Conservation (phyloP, 2,888 invertebrate species). For the Erebia epiphron region DNA sequence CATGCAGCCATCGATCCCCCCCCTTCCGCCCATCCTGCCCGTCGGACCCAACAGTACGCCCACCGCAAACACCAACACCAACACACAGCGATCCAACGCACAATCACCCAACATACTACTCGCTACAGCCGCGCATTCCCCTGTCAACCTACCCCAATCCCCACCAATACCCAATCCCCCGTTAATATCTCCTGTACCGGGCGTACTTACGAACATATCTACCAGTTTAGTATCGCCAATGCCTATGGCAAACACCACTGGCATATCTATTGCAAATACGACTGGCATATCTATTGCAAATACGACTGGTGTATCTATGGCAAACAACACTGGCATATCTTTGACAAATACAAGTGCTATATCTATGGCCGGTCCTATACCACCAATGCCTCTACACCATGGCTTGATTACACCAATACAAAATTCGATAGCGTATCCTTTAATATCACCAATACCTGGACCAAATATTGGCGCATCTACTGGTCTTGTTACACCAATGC, state of each 20-base stretch:
- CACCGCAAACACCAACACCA: conserved; percentile 35
- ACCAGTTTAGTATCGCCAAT: conserved; percentile 1
- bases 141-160: conserved; percentile 54
- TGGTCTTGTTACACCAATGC: conserved; percentile 8
- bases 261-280: not conserved
- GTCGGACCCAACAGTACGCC: conserved; percentile 55
- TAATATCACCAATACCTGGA: not conserved
- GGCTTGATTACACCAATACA: not conserved
- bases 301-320: not conserved
- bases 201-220: conserved; percentile 31
- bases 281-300: not conserved
- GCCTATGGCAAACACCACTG: not conserved
- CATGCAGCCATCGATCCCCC: conserved; percentile 59
- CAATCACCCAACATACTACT: conserved; percentile 48
- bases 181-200: conserved; percentile 58
- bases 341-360: not conserved
- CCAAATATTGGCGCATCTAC: not conserved
- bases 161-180: conserved; percentile 51
- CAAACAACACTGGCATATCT: too few species aligned
- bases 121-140: conserved; percentile 48
- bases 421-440: not conserved
- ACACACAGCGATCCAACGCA: conserved; percentile 42
- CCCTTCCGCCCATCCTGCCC: conserved; percentile 63
- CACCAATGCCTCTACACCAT: not conserved
- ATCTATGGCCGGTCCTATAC: not conserved